These are phyloP conservation scores for Bubo blakistoni DNA, from an alignment of 2,113 vertebrate genomes.

Conservation along the genomic window DNA sequence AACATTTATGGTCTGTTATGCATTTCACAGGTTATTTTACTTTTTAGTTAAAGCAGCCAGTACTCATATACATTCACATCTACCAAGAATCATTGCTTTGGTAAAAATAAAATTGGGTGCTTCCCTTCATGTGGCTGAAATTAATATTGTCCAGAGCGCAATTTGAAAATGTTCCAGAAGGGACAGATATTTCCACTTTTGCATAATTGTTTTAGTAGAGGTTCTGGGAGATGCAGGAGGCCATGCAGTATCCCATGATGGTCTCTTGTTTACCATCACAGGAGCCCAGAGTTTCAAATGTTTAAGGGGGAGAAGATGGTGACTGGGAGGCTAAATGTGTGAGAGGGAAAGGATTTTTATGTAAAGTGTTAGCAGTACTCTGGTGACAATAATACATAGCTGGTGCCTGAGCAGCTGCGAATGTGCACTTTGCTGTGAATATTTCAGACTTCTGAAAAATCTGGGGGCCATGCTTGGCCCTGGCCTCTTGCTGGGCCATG, in stretches of 20 bases:
- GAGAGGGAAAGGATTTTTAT: background rate
- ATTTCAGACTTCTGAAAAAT: background rate
- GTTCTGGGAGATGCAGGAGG: background rate
- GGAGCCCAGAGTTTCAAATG: background rate
- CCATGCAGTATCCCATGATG: background rate
- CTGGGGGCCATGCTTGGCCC: fast-evolving
- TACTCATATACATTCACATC: background rate
- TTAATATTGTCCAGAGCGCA: background rate
- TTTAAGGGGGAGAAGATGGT: background rate
- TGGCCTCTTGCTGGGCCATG: background rate
- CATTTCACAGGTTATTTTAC: background rate
- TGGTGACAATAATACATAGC: background rate
- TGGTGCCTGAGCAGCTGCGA: background rate
- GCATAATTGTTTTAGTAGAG: background rate
- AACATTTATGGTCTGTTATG: background rate
- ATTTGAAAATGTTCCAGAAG: background rate
- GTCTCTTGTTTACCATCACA: background rate
- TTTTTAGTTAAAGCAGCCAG: background rate
- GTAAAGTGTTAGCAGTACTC: background rate
- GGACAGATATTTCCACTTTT: background rate
- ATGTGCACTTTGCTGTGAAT: background rate
- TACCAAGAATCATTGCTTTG: background rate
- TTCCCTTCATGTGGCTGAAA: background rate
- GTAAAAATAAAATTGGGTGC: background rate
- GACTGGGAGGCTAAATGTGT: background rate